Conservation (phyloP, 2,113 vertebrate genomes). For the Burhinus oedicnemus region DNA sequence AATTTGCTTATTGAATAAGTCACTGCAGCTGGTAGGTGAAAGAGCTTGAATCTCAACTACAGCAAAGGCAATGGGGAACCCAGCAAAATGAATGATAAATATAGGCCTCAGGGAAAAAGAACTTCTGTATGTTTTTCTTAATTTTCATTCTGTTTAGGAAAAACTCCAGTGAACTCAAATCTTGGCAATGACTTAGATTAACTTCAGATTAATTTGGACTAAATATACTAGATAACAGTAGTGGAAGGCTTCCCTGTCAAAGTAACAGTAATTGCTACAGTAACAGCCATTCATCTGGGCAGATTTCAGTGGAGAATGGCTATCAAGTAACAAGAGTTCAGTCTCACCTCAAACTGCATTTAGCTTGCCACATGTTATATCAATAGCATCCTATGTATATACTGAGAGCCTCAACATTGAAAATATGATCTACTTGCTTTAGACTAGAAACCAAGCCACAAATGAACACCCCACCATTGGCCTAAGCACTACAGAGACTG, state of each 20-base stretch:
- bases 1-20: not conserved
- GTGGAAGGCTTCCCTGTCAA: not conserved
- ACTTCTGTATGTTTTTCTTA: not conserved
- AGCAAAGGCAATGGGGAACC: not conserved
- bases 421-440: not conserved
- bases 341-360: not conserved
- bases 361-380: not conserved
- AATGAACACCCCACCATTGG: not conserved
- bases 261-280: not conserved
- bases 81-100: not conserved
- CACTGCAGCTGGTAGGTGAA: not conserved
- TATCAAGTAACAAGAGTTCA: not conserved
- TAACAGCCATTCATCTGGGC: not conserved
- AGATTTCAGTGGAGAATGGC: not conserved
- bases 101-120: not conserved
- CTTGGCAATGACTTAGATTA: not conserved
- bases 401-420: not conserved
- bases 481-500: not conserved
- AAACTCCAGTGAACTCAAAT: not conserved
- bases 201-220: conserved; percentile 1
- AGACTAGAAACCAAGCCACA: not conserved
- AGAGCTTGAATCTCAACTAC: not conserved
- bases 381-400: not conserved
- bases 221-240: not conserved
- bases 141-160: conserved; percentile 10